Percentiles rank a stretch among this genome's conserved stretches.
Conservation (phyloP, 2,797 vertebrate genomes). For the Scolopax rusticola region DNA sequence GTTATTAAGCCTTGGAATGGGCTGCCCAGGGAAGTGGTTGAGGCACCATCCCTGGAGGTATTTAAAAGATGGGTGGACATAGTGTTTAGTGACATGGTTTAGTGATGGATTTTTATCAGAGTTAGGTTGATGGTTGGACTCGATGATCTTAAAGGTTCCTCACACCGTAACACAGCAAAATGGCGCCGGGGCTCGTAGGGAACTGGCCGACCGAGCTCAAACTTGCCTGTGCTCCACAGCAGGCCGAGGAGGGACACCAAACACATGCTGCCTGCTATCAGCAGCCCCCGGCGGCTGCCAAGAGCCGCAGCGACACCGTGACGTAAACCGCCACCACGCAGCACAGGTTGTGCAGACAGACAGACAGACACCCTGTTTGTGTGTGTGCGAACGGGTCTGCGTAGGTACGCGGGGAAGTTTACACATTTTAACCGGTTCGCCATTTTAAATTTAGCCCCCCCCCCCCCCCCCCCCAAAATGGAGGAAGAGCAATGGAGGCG, state of each 20-base stretch:
- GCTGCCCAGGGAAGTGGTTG: too few species aligned
- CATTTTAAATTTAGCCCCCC: slow-evolving; percentile 8
- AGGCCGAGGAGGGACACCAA: not conserved
- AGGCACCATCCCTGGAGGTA: too few species aligned
- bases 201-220: not conserved
- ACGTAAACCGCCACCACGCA: slow-evolving; percentile 9
- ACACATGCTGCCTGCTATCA: slow-evolving; percentile 29
- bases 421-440: slow-evolving; percentile 30
- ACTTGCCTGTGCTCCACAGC: not conserved
- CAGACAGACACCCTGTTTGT: slow-evolving; percentile 13
- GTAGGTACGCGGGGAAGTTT: slow-evolving; percentile 34
- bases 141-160: not conserved
- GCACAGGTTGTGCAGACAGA: slow-evolving; percentile 32
- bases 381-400: slow-evolving; percentile 4
- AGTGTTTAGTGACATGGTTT: too few species aligned
- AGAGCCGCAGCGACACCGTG: not conserved
- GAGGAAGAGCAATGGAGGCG: not conserved
- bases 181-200: not conserved
- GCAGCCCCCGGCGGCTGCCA: slow-evolving; percentile 36
- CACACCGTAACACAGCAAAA: not conserved
- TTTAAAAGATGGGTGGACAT: too few species aligned
- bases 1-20: too few species aligned
- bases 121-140: too few species aligned
- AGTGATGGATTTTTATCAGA: too few species aligned
- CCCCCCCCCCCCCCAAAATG: not conserved